Evolutionary conservation across 1,140 invertebrate species (phyloP).

Genomic region (Pachypeltis micranthus): DNA sequence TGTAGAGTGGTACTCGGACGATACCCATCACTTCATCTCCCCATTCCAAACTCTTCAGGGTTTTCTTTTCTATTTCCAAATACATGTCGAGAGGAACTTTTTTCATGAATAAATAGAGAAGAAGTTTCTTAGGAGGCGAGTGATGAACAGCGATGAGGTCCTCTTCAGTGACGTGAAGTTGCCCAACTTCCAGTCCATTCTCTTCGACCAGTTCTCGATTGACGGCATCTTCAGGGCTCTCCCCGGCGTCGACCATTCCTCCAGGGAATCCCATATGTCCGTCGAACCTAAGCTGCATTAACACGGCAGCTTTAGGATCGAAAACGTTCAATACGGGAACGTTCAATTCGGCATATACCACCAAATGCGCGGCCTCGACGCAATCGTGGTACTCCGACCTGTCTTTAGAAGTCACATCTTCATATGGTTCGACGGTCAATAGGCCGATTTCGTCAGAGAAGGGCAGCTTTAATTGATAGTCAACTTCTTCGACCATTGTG

Average conservation of each 20-base stretch:
- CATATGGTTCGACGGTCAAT: background rate
- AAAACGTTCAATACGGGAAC: constrained; percentile 27
- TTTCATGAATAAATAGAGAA: constrained; percentile 40
- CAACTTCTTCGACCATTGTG: too few relatives aligned
- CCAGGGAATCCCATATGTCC: constrained; percentile 47
- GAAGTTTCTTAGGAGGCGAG: constrained; percentile 32
- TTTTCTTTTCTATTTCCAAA: constrained; percentile 32
- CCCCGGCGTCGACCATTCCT: constrained; percentile 39
- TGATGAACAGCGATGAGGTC: constrained; percentile 28
- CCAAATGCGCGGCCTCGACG: constrained; percentile 28
- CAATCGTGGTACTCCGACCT: background rate
- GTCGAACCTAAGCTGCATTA: constrained; percentile 49
- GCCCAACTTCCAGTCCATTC: constrained; percentile 29
- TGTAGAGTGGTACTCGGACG: constrained; percentile 40
- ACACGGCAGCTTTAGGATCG: constrained; percentile 25
- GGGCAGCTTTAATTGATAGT: too few relatives aligned
- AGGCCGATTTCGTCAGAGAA: constrained; percentile 12
- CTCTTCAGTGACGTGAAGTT: constrained; percentile 27
- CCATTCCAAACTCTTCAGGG: constrained; percentile 35
- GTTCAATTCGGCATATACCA: constrained; percentile 28
- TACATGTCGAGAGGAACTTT: constrained; percentile 37
- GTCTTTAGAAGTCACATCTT: background rate
- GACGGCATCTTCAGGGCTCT: constrained; percentile 35
- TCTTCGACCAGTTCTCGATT: constrained; percentile 44
- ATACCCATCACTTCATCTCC: constrained; percentile 40